These are phyloP conservation scores for Mnemiopsis leidyi DNA, from an alignment of 37 sponge, comb jelly and placozoan species.

Conservation along the genomic window DNA sequence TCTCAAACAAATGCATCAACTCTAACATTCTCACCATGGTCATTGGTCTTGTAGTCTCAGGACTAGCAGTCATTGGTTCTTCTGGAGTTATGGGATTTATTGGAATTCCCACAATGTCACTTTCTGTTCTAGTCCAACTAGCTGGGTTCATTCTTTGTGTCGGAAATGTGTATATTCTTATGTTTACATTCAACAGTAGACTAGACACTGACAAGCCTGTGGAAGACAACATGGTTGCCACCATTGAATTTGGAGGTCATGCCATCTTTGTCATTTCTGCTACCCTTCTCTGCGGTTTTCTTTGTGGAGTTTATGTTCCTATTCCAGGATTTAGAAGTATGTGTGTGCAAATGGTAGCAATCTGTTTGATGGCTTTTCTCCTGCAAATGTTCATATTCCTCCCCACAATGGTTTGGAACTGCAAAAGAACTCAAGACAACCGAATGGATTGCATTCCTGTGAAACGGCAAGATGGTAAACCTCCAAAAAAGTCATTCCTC, in stretches of 20 bases:
- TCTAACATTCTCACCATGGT: slow-evolving; percentile 47
- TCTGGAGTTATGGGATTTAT: slow-evolving; percentile 42
- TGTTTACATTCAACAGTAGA: slow-evolving; percentile 45
- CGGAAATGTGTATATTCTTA: slow-evolving; percentile 46
- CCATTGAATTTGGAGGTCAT: slow-evolving; percentile 36
- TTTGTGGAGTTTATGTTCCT: slow-evolving; percentile 59
- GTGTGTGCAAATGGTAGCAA: slow-evolving; percentile 10
- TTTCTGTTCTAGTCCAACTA: background rate
- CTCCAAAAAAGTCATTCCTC: slow-evolving; percentile 47
- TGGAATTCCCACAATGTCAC: slow-evolving; percentile 33
- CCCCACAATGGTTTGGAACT: slow-evolving; percentile 52
- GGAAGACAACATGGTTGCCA: slow-evolving; percentile 30
- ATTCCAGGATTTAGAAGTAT: slow-evolving; percentile 43
- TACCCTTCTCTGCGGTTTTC: slow-evolving; percentile 41
- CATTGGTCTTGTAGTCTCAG: slow-evolving; percentile 31
- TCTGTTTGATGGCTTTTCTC: background rate
- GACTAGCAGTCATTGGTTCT: slow-evolving; percentile 21
- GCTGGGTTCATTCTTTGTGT: slow-evolving; percentile 33
- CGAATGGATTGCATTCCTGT: slow-evolving; percentile 47
- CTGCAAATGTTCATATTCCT: background rate
- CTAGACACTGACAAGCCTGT: slow-evolving; percentile 57
- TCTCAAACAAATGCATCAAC: slow-evolving; percentile 61
- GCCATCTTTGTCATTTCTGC: slow-evolving; percentile 49
- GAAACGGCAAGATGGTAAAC: slow-evolving; percentile 56
- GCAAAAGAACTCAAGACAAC: slow-evolving; percentile 59